A percentile compares a stretch with the other conserved stretches of the same genome.
Conservation (phyloP, 2,113 vertebrate species). For the Cyphomyrus discorhynchus region DNA sequence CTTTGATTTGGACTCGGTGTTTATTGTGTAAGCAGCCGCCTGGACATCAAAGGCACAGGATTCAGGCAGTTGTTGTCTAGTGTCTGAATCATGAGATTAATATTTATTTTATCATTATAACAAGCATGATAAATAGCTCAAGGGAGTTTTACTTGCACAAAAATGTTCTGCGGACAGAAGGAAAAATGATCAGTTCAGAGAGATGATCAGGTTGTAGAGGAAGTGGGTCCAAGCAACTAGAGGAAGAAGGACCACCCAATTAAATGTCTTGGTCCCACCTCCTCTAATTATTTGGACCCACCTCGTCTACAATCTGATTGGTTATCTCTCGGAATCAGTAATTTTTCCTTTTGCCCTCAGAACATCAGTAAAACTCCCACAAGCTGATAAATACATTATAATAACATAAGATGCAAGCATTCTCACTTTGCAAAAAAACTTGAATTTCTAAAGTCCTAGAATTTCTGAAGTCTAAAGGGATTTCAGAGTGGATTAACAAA, state of each 20-base stretch:
- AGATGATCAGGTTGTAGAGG: not conserved
- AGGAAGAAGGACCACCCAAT: too few species aligned
- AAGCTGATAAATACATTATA: not conserved
- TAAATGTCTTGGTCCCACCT: too few species aligned
- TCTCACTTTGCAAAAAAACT: not conserved
- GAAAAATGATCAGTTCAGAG: not conserved
- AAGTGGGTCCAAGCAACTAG: too few species aligned
- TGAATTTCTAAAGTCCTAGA: not conserved
- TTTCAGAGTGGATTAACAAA: not conserved
- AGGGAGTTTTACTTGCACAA: not conserved
- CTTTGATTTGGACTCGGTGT: not conserved
- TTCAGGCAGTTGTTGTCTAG: not conserved
- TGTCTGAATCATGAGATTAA: not conserved
- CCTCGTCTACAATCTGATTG: too few species aligned
- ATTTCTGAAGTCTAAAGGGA: not conserved
- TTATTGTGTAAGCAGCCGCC: too few species aligned
- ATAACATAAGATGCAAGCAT: not conserved
- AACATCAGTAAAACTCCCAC: not conserved
- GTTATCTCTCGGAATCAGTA: too few species aligned
- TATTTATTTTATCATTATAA: not conserved
- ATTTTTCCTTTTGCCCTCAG: not conserved
- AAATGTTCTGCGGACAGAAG: not conserved
- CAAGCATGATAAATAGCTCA: not conserved
- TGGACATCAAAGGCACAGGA: not conserved
- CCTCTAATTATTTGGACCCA: too few species aligned